A percentile compares a stretch with the other conserved stretches of the same genome.
Evolutionary conservation across 37 sponge, comb jelly and placozoan species (phyloP).

Genomic region (Eunapius fragilis): DNA sequence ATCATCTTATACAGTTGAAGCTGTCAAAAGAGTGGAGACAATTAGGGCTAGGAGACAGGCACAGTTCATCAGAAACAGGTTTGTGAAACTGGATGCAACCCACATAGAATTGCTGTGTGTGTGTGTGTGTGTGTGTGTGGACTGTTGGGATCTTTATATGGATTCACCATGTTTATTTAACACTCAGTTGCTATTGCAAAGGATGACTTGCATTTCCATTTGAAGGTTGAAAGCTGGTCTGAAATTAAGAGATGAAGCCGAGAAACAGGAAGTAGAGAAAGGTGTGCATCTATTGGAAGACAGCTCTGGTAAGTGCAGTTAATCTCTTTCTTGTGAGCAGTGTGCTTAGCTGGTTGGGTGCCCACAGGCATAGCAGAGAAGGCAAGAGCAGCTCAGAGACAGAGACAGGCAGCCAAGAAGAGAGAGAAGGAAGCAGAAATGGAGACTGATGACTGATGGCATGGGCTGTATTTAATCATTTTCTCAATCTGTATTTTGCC

Average conservation of each 20-base stretch:
- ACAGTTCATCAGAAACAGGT: conserved; percentile 96
- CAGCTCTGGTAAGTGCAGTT: conserved; percentile 44
- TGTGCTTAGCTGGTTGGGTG: not conserved
- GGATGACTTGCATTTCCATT: not conserved
- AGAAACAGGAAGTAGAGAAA: conserved; percentile 88
- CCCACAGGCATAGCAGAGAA: conserved; percentile 31
- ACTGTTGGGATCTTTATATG: no score
- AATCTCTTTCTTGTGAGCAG: not conserved
- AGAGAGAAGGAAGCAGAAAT: conserved; percentile 55
- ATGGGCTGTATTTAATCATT: no score
- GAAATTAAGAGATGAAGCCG: conserved; percentile 83
- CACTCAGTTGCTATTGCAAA: not conserved
- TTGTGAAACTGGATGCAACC: no score
- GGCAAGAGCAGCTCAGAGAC: conserved; percentile 56
- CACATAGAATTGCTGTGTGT: no score
- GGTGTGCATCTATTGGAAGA: conserved; percentile 89
- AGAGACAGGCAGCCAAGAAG: conserved; percentile 34
- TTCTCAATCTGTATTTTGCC: no score
- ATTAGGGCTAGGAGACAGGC: conserved; percentile 82
- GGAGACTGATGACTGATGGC: conserved; percentile 52
- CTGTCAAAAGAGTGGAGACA: conserved; percentile 89
- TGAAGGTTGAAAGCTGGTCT: conserved; percentile 89
- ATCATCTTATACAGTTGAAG: conserved; percentile 36
- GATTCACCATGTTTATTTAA: no score
- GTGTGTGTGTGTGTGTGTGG: no score